A percentile compares a stretch with the other conserved stretches of the same genome.
These are phyloP conservation scores for Varanus komodoensis DNA, from an alignment of 2,113 vertebrate species.

Conservation along the genomic window DNA sequence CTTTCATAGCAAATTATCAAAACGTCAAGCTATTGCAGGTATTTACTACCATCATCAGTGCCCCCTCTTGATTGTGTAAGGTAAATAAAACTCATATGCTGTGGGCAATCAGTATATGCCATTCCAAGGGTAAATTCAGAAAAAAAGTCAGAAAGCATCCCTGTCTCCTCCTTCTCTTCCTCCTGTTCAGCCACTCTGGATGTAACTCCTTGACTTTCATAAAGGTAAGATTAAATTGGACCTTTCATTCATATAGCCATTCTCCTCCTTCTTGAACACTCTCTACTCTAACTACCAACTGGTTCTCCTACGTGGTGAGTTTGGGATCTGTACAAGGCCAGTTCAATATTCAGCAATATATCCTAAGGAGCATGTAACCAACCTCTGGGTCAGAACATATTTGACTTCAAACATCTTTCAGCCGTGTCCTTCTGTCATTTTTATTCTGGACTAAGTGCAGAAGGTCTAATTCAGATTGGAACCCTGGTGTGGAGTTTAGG, in stretches of 20 bases:
- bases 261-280: neutral
- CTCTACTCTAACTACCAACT: neutral
- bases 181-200: neutral
- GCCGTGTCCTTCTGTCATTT: too few species aligned
- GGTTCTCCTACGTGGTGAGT: neutral
- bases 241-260: constrained; percentile 26
- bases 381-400: neutral
- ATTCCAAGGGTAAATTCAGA: neutral
- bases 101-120: neutral
- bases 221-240: constrained; percentile 38
- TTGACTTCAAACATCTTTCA: too few species aligned
- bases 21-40: constrained; percentile 26
- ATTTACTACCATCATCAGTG: constrained; percentile 16
- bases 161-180: neutral
- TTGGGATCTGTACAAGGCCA: neutral
- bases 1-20: constrained; percentile 31
- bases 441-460: too few species aligned
- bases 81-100: constrained; percentile 20
- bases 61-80: neutral
- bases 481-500: too few species aligned
- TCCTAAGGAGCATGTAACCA: neutral
- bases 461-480: too few species aligned
- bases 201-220: neutral
- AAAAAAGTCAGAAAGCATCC: constrained; percentile 2
- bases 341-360: neutral